phyloP scores from a whole-genome alignment of 2,888 invertebrate species.

The Microplitis deprimator region DNA sequence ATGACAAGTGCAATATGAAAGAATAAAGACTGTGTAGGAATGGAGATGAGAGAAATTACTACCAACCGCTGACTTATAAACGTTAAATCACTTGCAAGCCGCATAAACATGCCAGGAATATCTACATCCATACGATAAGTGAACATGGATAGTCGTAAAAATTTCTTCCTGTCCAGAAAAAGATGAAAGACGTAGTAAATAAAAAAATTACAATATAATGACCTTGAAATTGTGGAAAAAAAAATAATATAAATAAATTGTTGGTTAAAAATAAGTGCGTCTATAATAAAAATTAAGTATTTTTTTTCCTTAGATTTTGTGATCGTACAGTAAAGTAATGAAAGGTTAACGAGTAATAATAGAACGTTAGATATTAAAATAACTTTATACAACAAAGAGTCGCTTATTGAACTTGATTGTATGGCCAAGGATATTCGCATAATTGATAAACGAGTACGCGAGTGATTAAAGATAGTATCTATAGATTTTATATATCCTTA shows the following conservation, averaged over 20 bases:
- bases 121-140: slow-evolving; percentile 48
- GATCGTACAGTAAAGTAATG: slow-evolving; percentile 2
- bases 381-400: slow-evolving; percentile 40
- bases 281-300: not conserved
- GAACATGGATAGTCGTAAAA: slow-evolving; percentile 24
- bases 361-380: slow-evolving; percentile 55
- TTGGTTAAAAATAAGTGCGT: not conserved
- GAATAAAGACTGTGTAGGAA: not conserved
- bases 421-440: slow-evolving; percentile 48
- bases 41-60: slow-evolving; percentile 21
- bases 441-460: not conserved
- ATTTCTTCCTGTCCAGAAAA: not conserved
- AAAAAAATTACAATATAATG: not conserved
- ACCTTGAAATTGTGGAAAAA: not conserved
- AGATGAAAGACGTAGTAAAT: slow-evolving; percentile 1
- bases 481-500: not conserved
- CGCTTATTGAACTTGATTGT: slow-evolving; percentile 46
- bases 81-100: slow-evolving; percentile 50
- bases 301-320: slow-evolving; percentile 30
- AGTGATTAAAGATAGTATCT: not conserved
- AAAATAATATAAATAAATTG: too few species aligned
- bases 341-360: slow-evolving; percentile 44
- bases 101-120: slow-evolving; percentile 51
- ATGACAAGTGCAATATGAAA: slow-evolving; percentile 42
- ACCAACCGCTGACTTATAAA: slow-evolving; percentile 44